Evolutionary conservation across 2,797 vertebrate species (phyloP).

Genomic region (Squalus acanthias): DNA sequence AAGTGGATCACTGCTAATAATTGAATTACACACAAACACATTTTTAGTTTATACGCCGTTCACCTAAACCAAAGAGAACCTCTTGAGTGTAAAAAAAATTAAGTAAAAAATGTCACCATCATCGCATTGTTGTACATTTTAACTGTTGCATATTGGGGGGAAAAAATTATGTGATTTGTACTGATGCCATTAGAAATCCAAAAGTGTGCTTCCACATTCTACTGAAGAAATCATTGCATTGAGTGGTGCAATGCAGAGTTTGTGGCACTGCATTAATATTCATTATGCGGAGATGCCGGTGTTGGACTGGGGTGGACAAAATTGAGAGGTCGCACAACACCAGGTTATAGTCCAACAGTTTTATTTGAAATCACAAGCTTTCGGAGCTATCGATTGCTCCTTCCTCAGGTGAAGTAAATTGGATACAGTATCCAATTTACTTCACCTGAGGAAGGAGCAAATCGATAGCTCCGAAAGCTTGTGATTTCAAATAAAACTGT

Average conservation of each 20-base stretch:
- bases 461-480: no score
- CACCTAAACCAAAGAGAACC: neutral
- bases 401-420: no score
- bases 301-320: no score
- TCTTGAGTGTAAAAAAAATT: neutral
- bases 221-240: neutral
- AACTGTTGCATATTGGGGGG: neutral
- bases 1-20: neutral
- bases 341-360: no score
- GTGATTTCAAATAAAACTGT: no score
- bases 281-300: no score
- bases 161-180: neutral
- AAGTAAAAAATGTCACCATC: neutral
- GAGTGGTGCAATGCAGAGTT: constrained; percentile 11
- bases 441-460: no score
- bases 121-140: neutral
- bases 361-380: no score
- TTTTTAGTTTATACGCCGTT: neutral
- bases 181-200: neutral
- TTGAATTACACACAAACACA: neutral
- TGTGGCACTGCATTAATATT: constrained; percentile 2
- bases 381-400: no score
- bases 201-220: neutral
- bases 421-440: no score
- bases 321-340: no score